These are phyloP conservation scores for Cremastinae sp. DNA, from an alignment of 2,888 invertebrate genomes.

Conservation along the genomic window DNA sequence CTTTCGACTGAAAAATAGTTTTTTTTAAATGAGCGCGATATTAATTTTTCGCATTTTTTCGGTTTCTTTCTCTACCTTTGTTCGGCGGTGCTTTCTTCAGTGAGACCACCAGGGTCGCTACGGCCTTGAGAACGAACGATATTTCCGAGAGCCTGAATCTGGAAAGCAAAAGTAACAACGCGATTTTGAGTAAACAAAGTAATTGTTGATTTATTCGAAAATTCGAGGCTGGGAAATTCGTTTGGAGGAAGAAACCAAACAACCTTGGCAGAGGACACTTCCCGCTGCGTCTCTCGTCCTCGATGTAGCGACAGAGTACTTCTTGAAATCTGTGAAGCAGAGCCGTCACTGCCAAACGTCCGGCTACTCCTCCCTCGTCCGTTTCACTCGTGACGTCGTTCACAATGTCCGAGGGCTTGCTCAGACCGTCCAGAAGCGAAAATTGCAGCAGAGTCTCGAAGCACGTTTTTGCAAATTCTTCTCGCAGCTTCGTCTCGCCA, in stretches of 20 bases:
- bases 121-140: conserved; percentile 96
- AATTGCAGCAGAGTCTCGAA: conserved; percentile 97
- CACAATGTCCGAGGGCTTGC: conserved; percentile 74
- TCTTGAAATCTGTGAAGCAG: conserved; percentile 95
- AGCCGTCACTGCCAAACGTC: conserved; percentile 93
- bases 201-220: conserved; percentile 27
- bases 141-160: conserved; percentile 97
- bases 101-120: conserved; percentile 94
- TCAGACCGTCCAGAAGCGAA: conserved; percentile 90
- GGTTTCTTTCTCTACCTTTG: conserved; percentile 88
- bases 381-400: conserved; percentile 68
- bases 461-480: conserved; percentile 97
- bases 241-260: conserved; percentile 50
- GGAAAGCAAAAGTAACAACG: conserved; percentile 67
- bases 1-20: conserved; percentile 88
- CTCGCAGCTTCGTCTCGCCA: conserved; percentile 86
- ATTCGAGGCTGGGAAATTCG: background rate
- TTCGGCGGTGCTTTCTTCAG: conserved; percentile 95
- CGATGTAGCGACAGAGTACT: conserved; percentile 92
- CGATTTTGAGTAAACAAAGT: conserved; percentile 47
- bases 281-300: conserved; percentile 91
- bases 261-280: conserved; percentile 93
- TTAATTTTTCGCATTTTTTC: background rate
- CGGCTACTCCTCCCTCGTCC: conserved; percentile 85
- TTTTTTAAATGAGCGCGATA: background rate